Conservation (phyloP, 2,888 invertebrate species). For the Ligdia adustata region DNA sequence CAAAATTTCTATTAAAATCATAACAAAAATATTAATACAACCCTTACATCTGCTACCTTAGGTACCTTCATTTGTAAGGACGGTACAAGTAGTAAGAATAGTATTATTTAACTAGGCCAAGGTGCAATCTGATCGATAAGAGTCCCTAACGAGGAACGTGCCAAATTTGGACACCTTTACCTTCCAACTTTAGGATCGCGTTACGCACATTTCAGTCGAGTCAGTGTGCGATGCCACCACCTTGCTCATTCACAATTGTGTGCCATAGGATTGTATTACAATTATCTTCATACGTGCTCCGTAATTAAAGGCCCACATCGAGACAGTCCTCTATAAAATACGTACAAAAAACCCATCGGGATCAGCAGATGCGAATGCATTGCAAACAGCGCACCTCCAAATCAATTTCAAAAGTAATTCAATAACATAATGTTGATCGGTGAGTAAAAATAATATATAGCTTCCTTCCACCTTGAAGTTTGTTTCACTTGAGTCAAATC, state of each 20-base stretch:
- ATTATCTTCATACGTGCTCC: conserved; percentile 75
- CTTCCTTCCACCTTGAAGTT: conserved; percentile 80
- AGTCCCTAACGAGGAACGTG: conserved; percentile 62
- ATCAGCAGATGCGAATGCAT: conserved; percentile 74
- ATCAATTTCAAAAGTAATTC: conserved; percentile 81
- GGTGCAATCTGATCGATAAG: conserved; percentile 47
- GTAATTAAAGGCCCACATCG: conserved; percentile 82
- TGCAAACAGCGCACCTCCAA: conserved; percentile 64
- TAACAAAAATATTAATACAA: conserved; percentile 67
- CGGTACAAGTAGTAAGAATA: conserved; percentile 25
- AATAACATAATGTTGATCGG: conserved; percentile 81
- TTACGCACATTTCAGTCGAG: conserved; percentile 57
- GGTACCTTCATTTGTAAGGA: conserved; percentile 25
- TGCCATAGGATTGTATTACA: conserved; percentile 78
- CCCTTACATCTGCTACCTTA: conserved; percentile 72
- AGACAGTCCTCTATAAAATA: conserved; percentile 58
- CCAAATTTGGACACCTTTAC: conserved; percentile 69
- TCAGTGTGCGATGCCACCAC: conserved; percentile 58
- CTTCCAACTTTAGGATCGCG: conserved; percentile 53
- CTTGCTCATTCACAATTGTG: conserved; percentile 74
- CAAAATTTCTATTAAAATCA: conserved; percentile 60
- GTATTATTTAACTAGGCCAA: conserved; percentile 52
- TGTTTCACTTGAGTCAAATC: conserved; percentile 42
- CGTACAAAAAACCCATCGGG: conserved; percentile 59
- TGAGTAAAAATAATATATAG: conserved; percentile 76